Conservation (phyloP, 2,113 vertebrate genomes). For the Chaetops frenatus region DNA sequence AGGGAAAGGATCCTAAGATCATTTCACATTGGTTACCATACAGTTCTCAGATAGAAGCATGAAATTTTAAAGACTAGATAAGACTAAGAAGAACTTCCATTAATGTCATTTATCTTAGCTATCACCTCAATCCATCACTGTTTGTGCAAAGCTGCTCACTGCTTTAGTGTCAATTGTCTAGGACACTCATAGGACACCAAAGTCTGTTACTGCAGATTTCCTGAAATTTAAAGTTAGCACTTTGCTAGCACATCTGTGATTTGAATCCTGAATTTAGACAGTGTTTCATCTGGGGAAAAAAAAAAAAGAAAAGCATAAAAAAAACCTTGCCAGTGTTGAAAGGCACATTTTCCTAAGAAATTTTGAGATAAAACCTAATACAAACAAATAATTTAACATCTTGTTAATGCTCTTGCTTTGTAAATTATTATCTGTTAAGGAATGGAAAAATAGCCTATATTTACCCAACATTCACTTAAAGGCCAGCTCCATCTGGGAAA, state of each 20-base stretch:
- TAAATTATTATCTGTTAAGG: background rate
- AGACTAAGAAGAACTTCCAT: background rate
- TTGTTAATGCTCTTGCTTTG: background rate
- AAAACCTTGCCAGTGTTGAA: background rate
- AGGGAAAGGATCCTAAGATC: background rate
- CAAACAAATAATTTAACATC: background rate
- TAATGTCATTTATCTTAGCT: background rate
- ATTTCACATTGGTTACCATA: background rate
- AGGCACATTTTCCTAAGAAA: background rate
- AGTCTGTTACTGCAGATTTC: background rate
- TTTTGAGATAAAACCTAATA: background rate
- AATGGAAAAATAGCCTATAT: background rate
- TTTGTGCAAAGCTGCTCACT: background rate
- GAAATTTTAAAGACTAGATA: background rate
- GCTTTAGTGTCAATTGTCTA: background rate
- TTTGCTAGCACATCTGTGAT: background rate
- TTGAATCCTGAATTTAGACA: background rate
- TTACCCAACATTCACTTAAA: background rate
- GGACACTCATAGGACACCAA: background rate
- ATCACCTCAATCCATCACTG: background rate
- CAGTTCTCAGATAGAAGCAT: background rate
- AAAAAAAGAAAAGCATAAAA: background rate
- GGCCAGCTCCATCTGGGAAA: background rate
- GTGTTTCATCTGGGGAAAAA: background rate
- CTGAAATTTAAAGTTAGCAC: background rate